phyloP scores from a whole-genome alignment of 2,888 invertebrate genomes.

The Mesopsocus fuscifrons region DNA sequence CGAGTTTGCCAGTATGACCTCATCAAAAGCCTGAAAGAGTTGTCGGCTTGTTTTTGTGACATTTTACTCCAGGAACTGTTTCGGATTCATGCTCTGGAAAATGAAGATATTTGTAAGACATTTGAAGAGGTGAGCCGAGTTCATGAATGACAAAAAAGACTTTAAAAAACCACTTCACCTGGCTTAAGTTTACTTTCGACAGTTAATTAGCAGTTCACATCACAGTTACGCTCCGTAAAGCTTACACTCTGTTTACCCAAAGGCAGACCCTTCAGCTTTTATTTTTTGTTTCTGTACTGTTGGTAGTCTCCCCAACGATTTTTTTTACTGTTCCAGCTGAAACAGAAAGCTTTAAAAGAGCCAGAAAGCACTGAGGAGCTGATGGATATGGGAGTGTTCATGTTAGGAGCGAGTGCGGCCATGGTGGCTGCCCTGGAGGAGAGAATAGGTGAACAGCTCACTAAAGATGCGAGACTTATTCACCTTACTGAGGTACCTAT shows the following conservation, averaged over 20 bases:
- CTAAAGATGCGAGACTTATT: conserved; percentile 46
- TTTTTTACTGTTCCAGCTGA: conserved; percentile 48
- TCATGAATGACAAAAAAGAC: too few relatives aligned
- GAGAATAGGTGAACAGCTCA: conserved; percentile 45
- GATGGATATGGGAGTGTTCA: conserved; percentile 60
- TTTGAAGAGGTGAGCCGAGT: conserved; percentile 16
- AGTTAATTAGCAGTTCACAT: too few relatives aligned
- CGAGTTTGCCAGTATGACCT: conserved; percentile 38
- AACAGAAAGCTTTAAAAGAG: conserved; percentile 42
- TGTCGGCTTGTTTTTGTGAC: conserved; percentile 36
- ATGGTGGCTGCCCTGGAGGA: conserved; percentile 47
- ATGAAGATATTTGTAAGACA: conserved; percentile 38
- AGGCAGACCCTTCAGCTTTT: neutral
- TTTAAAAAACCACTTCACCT: too few relatives aligned
- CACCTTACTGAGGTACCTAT: conserved; percentile 38
- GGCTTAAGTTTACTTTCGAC: too few relatives aligned
- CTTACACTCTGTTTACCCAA: conserved; percentile 22
- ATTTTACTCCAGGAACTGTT: conserved; percentile 42
- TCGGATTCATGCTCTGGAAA: conserved; percentile 40
- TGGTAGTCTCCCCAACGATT: conserved; percentile 13
- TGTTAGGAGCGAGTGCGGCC: conserved; percentile 55
- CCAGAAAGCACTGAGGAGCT: conserved; percentile 66
- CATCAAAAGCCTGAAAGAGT: conserved; percentile 36
- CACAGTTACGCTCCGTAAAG: conserved; percentile 21
- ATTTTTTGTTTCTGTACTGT: conserved; percentile 11